Base-by-base conservation (phyloP, 2,888 invertebrate genomes). In the Drosophila cognata region DNA sequence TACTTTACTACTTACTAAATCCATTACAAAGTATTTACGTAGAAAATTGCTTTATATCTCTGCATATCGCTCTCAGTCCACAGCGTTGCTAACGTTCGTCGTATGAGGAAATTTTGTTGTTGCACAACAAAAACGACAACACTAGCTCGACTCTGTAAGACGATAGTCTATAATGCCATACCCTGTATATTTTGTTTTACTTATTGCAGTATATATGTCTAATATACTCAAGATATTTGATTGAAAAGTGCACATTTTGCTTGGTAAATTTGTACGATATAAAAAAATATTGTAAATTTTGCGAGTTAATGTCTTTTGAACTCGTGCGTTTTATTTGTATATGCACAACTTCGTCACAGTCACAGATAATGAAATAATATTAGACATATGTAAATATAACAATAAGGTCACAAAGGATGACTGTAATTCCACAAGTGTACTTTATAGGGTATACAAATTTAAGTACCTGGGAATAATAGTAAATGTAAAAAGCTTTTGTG, bases 11-110 rank as follows among this genome's bases (percentile, higher is more conserved):
- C 87, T 87, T 90, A 88, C 90, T 90, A 88, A 88, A 88, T 88
- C 88, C 88, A 88, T 88, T 88, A 88, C 88, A 90, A 88, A 90
- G 88, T 88, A 88, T 87, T 87, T 87, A 89, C 87, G 90, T 87
- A 87, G 87, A 87, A 87, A 87, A 87, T 87, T 87, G 90, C 87
- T 87, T 89, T 88, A 87, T 87, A 87, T 88, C 86, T 85, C 82
- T 87, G 89, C 88, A 86, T 86, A 86, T 89, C 82, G 36, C 56
- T 79, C 84, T 74, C 68, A 71, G 82, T 72, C 78, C 82, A 74
- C 79, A 68, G 59, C 82, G 72, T 73, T 77, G 71, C 73, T 69
- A 79, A 67, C 64, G 59, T 66, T 71, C 71, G 41, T 71, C 65
- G 64, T 75, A 66, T 71, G 74, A 61, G 57, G 61, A 72, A 52